phyloP scores from a whole-genome alignment of 2,797 vertebrate genomes.

The Remorina albescens region DNA sequence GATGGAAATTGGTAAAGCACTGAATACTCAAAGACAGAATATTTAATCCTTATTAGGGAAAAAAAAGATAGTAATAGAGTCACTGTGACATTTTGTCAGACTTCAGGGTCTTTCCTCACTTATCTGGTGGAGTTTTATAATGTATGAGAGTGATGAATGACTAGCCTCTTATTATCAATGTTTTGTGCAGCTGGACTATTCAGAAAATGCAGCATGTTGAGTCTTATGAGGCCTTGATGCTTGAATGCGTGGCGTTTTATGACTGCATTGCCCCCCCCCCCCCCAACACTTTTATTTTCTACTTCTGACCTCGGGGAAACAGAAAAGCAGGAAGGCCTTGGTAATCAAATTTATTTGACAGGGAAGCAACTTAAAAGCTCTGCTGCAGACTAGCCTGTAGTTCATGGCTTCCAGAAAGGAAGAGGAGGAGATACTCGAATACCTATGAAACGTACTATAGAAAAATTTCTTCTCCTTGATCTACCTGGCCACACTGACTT shows the following conservation, averaged over 20 bases:
- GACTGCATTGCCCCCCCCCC: conserved; percentile 61
- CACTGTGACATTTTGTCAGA: conserved; percentile 35
- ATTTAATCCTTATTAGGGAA: conserved; percentile 38
- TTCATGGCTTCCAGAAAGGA: conserved; percentile 69
- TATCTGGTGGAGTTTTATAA: conserved; percentile 56
- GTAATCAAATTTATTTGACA: conserved; percentile 83
- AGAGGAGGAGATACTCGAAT: conserved; percentile 51
- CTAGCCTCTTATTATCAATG: conserved; percentile 61
- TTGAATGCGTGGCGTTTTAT: conserved; percentile 72
- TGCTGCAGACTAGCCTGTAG: conserved; percentile 74
- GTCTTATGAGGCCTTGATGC: conserved; percentile 67
- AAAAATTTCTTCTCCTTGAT: conserved; percentile 78
- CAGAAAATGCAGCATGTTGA: conserved; percentile 54
- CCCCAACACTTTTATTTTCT: background rate
- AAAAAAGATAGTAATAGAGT: conserved; percentile 47
- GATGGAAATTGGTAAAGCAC: conserved; percentile 16
- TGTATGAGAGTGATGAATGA: conserved; percentile 68
- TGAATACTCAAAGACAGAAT: conserved; percentile 17
- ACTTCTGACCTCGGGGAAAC: conserved; percentile 66
- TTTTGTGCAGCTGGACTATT: conserved; percentile 45
- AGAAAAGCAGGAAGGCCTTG: conserved; percentile 65
- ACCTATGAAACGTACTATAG: conserved; percentile 63
- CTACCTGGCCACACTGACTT: conserved; percentile 52
- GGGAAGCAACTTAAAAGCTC: conserved; percentile 77
- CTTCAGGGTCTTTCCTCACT: conserved; percentile 52